These are phyloP conservation scores for Sorex araneus DNA, from an alignment of 2,113 vertebrate genomes.

Conservation along the genomic window DNA sequence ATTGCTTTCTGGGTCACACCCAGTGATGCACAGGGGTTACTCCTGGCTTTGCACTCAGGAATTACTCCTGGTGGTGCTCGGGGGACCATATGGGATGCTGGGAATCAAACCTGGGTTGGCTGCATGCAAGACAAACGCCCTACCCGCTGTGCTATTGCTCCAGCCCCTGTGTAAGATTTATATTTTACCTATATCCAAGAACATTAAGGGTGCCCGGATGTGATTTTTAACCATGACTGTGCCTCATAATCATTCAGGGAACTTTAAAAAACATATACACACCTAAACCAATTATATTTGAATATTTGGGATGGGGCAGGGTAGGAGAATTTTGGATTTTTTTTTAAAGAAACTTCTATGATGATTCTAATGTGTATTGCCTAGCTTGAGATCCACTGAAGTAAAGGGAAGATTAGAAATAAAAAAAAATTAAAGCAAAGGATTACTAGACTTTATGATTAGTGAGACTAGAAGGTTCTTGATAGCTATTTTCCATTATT, in stretches of 20 bases:
- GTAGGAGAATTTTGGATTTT: not conserved
- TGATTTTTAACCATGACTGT: not conserved
- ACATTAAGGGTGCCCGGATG: slow-evolving; percentile 22
- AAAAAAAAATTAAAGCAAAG: not conserved
- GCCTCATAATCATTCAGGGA: not conserved
- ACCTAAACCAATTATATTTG: slow-evolving; percentile 1
- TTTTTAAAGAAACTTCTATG: not conserved
- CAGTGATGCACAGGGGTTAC: no score
- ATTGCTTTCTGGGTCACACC: no score
- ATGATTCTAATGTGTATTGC: not conserved
- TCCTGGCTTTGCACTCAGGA: no score
- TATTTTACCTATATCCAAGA: slow-evolving; percentile 56
- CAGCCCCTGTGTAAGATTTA: no score
- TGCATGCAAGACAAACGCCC: no score
- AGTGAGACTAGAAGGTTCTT: slow-evolving; percentile 34
- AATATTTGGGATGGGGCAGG: not conserved
- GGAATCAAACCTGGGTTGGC: no score
- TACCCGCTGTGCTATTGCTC: no score
- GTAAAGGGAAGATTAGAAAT: slow-evolving; percentile 21
- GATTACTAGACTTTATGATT: slow-evolving; percentile 1
- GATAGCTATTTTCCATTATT: not conserved
- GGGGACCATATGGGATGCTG: no score
- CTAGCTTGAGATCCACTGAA: slow-evolving; percentile 8
- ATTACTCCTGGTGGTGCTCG: no score
- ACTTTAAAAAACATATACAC: slow-evolving; percentile 26